Evolutionary conservation across 1,140 invertebrate genomes (phyloP).

Genomic region (Megalopta genalis): DNA sequence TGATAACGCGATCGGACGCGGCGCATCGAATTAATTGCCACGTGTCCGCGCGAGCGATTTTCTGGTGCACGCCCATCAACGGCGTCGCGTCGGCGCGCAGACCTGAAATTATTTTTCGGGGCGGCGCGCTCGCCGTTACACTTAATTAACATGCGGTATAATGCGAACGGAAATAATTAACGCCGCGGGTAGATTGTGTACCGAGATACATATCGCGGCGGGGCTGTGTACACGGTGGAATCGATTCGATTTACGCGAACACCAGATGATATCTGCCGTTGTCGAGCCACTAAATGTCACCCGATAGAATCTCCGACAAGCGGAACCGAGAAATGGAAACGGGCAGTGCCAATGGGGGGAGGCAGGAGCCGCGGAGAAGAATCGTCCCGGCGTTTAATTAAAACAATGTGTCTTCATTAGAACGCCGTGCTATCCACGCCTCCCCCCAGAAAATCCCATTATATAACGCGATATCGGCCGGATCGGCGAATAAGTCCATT

Average conservation of each 20-base stretch:
- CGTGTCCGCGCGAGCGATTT: constrained; percentile 43
- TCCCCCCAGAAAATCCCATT: constrained; percentile 11
- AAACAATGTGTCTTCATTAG: background rate
- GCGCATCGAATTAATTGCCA: constrained; percentile 57
- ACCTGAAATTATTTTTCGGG: constrained; percentile 53
- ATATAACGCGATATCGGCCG: constrained; percentile 15
- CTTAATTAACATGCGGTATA: constrained; percentile 54
- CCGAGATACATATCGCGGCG: constrained; percentile 22
- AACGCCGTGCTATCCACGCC: background rate
- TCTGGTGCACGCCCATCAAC: constrained; percentile 28
- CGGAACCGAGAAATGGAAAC: background rate
- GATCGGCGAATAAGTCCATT: constrained; percentile 46
- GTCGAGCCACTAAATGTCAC: constrained; percentile 45
- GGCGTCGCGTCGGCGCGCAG: background rate
- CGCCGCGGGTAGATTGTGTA: constrained; percentile 35
- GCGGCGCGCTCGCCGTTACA: constrained; percentile 39
- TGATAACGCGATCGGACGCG: constrained; percentile 49
- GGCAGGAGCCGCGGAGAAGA: background rate
- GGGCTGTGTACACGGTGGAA: constrained; percentile 12
- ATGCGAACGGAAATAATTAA: constrained; percentile 50
- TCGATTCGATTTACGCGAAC: constrained; percentile 37
- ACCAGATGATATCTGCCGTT: constrained; percentile 22
- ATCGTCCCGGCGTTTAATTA: constrained; percentile 3
- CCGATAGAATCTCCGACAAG: constrained; percentile 18
- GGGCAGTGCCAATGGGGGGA: too few species aligned